These are phyloP conservation scores for Drosophila monieri DNA, from an alignment of 2,888 invertebrate genomes.

Conservation along the genomic window DNA sequence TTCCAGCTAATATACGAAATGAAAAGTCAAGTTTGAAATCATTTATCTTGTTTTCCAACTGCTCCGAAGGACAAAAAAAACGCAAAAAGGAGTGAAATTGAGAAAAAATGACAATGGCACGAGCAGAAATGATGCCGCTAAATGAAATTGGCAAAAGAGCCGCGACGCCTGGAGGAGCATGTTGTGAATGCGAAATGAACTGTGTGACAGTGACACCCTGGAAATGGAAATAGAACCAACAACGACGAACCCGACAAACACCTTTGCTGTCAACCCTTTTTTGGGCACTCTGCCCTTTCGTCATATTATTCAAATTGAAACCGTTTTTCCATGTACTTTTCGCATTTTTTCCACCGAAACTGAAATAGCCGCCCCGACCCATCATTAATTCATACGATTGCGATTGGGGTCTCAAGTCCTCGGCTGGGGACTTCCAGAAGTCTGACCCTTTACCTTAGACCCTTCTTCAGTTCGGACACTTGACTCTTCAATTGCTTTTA, in stretches of 20 bases:
- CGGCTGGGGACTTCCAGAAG: slow-evolving; percentile 6
- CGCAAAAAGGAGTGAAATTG: slow-evolving; percentile 9
- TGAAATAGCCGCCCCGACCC: slow-evolving; percentile 60
- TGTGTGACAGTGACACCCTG: slow-evolving; percentile 68
- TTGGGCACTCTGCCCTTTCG: slow-evolving; percentile 16
- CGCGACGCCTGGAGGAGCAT: slow-evolving; percentile 50
- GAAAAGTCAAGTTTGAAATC: slow-evolving; percentile 78
- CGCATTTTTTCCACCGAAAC: slow-evolving; percentile 66
- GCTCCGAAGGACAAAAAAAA: slow-evolving; percentile 6
- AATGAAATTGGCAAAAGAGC: slow-evolving; percentile 55
- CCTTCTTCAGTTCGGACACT: slow-evolving; percentile 28
- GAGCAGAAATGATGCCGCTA: slow-evolving; percentile 54
- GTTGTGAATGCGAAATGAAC: slow-evolving; percentile 74
- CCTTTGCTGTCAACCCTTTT: slow-evolving; percentile 57
- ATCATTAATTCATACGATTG: slow-evolving; percentile 68
- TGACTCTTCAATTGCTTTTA: slow-evolving; percentile 19
- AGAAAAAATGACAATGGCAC: slow-evolving; percentile 70
- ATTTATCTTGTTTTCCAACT: slow-evolving; percentile 76
- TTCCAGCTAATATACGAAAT: slow-evolving; percentile 75
- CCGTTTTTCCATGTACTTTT: slow-evolving; percentile 75
- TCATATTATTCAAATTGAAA: slow-evolving; percentile 65
- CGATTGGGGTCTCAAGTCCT: slow-evolving; percentile 4
- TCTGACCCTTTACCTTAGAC: slow-evolving; percentile 21
- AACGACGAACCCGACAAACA: slow-evolving; percentile 17
- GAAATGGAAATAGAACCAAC: slow-evolving; percentile 14